A percentile compares a stretch with the other conserved stretches of the same genome.
These are phyloP conservation scores for Neoseiulus cucumeris DNA, from an alignment of 1,140 invertebrate genomes.

Conservation along the genomic window DNA sequence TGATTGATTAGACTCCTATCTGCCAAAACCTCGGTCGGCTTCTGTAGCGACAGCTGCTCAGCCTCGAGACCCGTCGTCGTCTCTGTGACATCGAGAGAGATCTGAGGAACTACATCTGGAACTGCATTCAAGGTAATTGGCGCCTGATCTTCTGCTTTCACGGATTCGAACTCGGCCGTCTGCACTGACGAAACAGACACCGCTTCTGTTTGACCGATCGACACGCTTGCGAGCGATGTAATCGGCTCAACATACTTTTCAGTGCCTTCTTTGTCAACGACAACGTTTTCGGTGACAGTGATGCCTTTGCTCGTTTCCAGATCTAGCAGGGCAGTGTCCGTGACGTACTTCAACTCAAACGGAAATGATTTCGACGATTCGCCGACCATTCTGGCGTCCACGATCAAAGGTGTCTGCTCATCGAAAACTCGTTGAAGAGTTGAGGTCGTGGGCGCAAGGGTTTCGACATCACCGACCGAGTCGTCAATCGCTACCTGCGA, in stretches of 20 bases:
- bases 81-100: background rate
- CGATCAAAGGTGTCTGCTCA: background rate
- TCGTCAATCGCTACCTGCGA: background rate
- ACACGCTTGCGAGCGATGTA: background rate
- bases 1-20: background rate
- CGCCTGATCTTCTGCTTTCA: background rate
- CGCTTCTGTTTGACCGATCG: background rate
- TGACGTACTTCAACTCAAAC: background rate
- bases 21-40: background rate
- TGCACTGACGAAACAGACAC: background rate
- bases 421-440: background rate
- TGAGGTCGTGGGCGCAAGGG: background rate
- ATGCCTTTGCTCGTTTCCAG: background rate
- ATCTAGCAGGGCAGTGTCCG: background rate
- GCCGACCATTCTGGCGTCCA: background rate
- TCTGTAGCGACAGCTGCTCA: background rate
- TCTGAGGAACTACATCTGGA: background rate
- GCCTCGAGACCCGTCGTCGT: background rate
- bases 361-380: background rate
- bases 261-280: background rate
- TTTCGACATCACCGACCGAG: background rate
- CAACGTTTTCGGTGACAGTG: background rate
- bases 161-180: background rate
- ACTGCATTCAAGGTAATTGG: background rate
- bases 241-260: background rate